phyloP scores from a whole-genome alignment of 2,113 vertebrate genomes.

The Pyxicephalus adspersus region DNA sequence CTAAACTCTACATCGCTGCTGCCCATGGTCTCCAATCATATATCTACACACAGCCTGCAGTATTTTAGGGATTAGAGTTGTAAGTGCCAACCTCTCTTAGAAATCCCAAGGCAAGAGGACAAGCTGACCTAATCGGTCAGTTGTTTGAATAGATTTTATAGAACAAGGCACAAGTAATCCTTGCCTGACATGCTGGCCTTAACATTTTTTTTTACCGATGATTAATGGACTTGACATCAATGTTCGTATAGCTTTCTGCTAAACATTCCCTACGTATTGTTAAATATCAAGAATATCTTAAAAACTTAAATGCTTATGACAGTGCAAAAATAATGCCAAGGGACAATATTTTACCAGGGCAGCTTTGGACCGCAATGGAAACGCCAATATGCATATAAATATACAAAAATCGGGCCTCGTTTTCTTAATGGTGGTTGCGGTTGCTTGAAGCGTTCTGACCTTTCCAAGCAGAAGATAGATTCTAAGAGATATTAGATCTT shows the following conservation, averaged over 20 bases:
- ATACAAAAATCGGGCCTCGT: conserved; percentile 7
- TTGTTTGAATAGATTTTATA: conserved; percentile 70
- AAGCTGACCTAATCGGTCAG: conserved; percentile 68
- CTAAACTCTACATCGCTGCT: conserved; percentile 53
- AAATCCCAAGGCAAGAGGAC: conserved; percentile 65
- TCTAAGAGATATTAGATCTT: conserved; percentile 50
- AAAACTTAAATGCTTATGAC: conserved; percentile 70
- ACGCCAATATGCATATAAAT: conserved; percentile 49
- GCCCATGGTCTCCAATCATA: conserved; percentile 45
- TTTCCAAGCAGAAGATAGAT: conserved; percentile 50
- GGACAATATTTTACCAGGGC: conserved; percentile 65
- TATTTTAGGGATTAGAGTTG: conserved; percentile 61
- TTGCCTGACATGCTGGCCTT: conserved; percentile 66
- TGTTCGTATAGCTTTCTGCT: conserved; percentile 68
- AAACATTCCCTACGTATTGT: conserved; percentile 69
- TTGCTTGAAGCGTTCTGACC: conserved; percentile 37
- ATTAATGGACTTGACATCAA: conserved; percentile 81
- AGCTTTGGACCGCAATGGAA: conserved; percentile 59
- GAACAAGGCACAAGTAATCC: conserved; percentile 67
- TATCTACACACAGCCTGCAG: conserved; percentile 53
- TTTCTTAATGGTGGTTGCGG: conserved; percentile 32
- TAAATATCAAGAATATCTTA: conserved; percentile 78
- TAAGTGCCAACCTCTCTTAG: conserved; percentile 63
- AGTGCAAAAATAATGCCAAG: conserved; percentile 65
- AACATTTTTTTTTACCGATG: conserved; percentile 67